Evolutionary conservation across 2,888 invertebrate species (phyloP), one percentile per base, ranked within the genome.

Genomic region (Acrocera orbiculus): DNA sequence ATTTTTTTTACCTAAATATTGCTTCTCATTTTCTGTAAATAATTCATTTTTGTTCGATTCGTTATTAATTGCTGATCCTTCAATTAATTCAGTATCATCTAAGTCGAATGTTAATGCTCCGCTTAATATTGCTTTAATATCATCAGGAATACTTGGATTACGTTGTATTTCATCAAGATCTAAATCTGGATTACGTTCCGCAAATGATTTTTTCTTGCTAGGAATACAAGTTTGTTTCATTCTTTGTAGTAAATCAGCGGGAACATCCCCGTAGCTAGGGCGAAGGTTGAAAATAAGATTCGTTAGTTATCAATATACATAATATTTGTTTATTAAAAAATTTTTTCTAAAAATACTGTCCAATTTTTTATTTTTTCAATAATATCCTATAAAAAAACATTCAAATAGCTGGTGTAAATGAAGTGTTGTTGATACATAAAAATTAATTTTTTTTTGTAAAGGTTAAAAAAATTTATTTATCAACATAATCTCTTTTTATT

Each of bases 181-280:
- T 36, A 61, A 47, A 41, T 61, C 61, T 4, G 61, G 61, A 50
- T 61, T 61, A 11, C 61, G 53, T 40, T 61, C 59, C 39, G 58
- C 59, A 27, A 61, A 61, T 22, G 58, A 54, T 47, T 58, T 58
- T 34, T 56, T 53, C 46, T 55, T 56, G 17, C n/a, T 23, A 22
- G 5, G 11, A 46, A 56, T 58, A 26, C 58, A 60, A 41, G 58
- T 56, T 45, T 59, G 59, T 41, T 57, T 58, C 58, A 60, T 56
- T 51, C 58, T 53, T 40, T 50, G 45, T 32, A 51, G 38, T 43
- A 49, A 45, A 36, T 46, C 44, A 38, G 46, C 34, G 36, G 46
- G 46, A 41, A 45, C 40, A 39, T 43, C 45, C 45, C 46, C 46
- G 5, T 34, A 30, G 24, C 34, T 34, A 34, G n/a, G n/a, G n/a